Evolutionary conservation across 1,140 invertebrate genomes (phyloP).

Genomic region (Neuroterus valhalla): DNA sequence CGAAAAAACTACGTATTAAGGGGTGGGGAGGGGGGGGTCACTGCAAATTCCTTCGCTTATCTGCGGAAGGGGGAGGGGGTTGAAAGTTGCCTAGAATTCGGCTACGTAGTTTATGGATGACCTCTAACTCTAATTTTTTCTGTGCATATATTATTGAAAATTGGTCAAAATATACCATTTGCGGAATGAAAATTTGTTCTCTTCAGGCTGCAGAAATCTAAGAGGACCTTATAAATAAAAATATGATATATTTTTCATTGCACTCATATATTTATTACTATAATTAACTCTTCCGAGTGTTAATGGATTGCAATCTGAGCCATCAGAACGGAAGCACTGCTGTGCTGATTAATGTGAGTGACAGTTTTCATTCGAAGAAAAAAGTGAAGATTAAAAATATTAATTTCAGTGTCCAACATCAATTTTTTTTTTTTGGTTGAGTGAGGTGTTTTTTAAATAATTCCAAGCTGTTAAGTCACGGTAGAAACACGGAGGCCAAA

Average conservation of each 20-base stretch:
- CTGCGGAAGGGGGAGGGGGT: no score
- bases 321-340: slow-evolving; percentile 20
- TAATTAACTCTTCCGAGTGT: slow-evolving; percentile 6
- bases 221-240: neutral
- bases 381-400: no score
- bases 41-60: no score
- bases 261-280: neutral
- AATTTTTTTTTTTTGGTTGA: neutral
- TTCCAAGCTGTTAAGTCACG: slow-evolving; percentile 26
- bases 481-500: slow-evolving; percentile 11
- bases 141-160: no score
- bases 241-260: slow-evolving; percentile 8
- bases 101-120: no score
- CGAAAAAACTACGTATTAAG: no score
- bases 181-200: neutral
- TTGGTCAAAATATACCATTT: neutral
- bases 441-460: neutral
- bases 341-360: slow-evolving; percentile 3
- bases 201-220: neutral
- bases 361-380: slow-evolving; percentile 10
- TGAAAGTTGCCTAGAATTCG: no score
- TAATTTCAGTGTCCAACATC: no score
- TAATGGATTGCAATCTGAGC: slow-evolving; percentile 6
- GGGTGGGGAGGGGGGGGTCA: no score
- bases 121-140: no score